Percentiles rank a stretch among this genome's conserved stretches.
phyloP scores from a whole-genome alignment of 2,797 vertebrate genomes.

The Hoplostethus atlanticus region DNA sequence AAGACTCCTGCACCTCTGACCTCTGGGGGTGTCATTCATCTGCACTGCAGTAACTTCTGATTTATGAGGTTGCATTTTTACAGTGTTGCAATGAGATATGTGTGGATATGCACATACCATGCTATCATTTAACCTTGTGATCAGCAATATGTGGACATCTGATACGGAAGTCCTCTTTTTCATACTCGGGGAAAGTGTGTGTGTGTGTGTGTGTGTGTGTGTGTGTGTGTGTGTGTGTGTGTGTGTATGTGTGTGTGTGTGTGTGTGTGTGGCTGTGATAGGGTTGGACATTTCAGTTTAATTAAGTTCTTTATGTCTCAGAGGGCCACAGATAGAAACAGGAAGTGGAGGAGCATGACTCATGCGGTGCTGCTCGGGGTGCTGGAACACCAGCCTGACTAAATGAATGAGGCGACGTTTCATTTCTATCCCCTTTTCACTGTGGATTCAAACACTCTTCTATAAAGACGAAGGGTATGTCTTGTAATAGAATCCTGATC shows the following conservation, averaged over 20 bases:
- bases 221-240: no score
- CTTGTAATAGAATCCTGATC: conserved; percentile 7
- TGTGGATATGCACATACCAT: conserved; percentile 43
- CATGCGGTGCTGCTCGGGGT: conserved; percentile 16
- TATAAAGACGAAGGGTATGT: conserved; percentile 8
- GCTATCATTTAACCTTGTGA: conserved; percentile 69
- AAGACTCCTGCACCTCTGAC: conserved; percentile 53
- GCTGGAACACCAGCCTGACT: conserved; percentile 10
- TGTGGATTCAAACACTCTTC: conserved; percentile 2
- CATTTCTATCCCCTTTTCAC: conserved; percentile 4
- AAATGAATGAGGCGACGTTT: conserved; percentile 19
- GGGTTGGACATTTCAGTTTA: conserved; percentile 48
- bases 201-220: conserved; percentile 12
- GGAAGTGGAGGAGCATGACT: conserved; percentile 56
- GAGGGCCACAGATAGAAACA: conserved; percentile 35
- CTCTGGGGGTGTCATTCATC: conserved; percentile 46
- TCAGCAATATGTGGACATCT: conserved; percentile 70
- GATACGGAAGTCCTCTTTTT: conserved; percentile 41
- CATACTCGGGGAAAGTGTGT: conserved; percentile 16
- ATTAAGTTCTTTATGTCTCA: conserved; percentile 37
- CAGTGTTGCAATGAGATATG: conserved; percentile 59
- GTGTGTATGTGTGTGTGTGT: neutral
- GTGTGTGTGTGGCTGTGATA: neutral
- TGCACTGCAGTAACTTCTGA: conserved; percentile 60
- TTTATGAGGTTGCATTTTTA: conserved; percentile 59